Evolutionary conservation across 2,888 invertebrate species (phyloP).

Genomic region (Troides oblongomaculatus): DNA sequence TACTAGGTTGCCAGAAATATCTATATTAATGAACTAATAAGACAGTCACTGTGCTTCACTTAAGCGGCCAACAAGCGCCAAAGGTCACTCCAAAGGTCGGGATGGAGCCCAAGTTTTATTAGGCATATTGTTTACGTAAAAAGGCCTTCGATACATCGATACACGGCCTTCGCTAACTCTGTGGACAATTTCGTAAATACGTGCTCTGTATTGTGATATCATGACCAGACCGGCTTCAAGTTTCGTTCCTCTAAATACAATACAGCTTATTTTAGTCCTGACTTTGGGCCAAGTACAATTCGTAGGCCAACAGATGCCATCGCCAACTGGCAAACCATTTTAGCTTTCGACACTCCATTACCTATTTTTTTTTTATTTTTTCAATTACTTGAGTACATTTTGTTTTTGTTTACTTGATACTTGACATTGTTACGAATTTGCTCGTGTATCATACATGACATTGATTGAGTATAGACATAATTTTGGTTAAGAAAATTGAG

Average conservation of each 20-base stretch:
- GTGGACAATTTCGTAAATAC: slow-evolving; percentile 24
- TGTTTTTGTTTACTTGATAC: slow-evolving; percentile 27
- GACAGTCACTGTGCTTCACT: slow-evolving; percentile 19
- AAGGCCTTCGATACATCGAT: slow-evolving; percentile 12
- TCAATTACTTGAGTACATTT: slow-evolving; percentile 9
- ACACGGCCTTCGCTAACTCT: slow-evolving; percentile 13
- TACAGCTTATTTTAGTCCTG: slow-evolving; percentile 72
- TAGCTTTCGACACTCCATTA: slow-evolving; percentile 43
- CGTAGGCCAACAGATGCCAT: slow-evolving; percentile 64
- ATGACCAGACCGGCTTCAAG: slow-evolving; percentile 22
- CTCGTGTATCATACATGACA: neutral
- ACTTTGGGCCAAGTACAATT: slow-evolving; percentile 74
- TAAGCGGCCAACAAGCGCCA: slow-evolving; percentile 23
- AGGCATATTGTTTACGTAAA: slow-evolving; percentile 23
- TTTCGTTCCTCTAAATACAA: slow-evolving; percentile 31
- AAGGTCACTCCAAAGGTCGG: slow-evolving; percentile 29
- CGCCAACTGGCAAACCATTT: slow-evolving; percentile 51
- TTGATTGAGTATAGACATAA: neutral
- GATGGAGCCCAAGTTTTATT: slow-evolving; percentile 21
- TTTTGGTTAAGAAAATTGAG: neutral
- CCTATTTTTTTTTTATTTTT: neutral
- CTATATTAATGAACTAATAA: neutral
- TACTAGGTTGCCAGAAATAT: no score
- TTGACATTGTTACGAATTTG: slow-evolving; percentile 31
- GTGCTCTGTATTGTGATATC: slow-evolving; percentile 23